These are phyloP conservation scores for Radopholus similis DNA, from an alignment of 1,140 invertebrate species.

Conservation along the genomic window DNA sequence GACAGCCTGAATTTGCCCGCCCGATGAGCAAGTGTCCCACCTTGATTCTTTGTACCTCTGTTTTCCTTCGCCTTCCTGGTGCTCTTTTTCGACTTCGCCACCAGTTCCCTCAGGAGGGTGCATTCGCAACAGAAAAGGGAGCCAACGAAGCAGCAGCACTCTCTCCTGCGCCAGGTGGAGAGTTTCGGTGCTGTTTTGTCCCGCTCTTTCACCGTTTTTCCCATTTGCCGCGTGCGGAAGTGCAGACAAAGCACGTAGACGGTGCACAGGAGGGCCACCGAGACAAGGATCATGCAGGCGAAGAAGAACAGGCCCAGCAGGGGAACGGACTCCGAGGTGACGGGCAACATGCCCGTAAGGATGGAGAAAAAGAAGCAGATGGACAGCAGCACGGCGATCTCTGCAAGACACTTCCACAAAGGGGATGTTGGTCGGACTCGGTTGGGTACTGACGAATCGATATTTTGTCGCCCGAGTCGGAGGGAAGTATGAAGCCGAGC, in stretches of 20 bases:
- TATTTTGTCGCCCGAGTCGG: conserved; percentile 97
- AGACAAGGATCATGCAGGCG: conserved; percentile 99
- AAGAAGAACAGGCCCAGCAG: conserved; percentile 97
- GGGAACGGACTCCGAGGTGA: conserved; percentile 92
- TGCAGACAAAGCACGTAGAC: conserved; percentile 77
- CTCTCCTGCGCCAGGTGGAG: conserved; percentile 74
- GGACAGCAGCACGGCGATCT: conserved; percentile 72
- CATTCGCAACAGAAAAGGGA: conserved; percentile 55
- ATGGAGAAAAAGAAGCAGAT: conserved; percentile 63
- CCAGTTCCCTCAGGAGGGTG: conserved; percentile 48
- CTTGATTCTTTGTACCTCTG: too few species aligned
- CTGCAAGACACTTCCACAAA: conserved; percentile 71
- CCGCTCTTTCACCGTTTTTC: too few species aligned
- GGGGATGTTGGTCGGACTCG: too few species aligned
- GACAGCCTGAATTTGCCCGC: too few species aligned
- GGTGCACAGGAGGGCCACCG: conserved; percentile 95
- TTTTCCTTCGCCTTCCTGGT: too few species aligned
- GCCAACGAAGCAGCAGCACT: conserved; percentile 53
- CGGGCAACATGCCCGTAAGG: conserved; percentile 75
- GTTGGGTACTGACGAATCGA: conserved; percentile 72
- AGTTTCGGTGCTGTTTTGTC: too few species aligned
- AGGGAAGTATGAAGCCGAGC: conserved; percentile 93
- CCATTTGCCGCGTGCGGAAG: conserved; percentile 94
- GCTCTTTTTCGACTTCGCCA: too few species aligned
- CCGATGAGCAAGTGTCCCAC: too few species aligned